phyloP scores from a whole-genome alignment of 2,797 vertebrate genomes.

The Halcyon leucocephala region DNA sequence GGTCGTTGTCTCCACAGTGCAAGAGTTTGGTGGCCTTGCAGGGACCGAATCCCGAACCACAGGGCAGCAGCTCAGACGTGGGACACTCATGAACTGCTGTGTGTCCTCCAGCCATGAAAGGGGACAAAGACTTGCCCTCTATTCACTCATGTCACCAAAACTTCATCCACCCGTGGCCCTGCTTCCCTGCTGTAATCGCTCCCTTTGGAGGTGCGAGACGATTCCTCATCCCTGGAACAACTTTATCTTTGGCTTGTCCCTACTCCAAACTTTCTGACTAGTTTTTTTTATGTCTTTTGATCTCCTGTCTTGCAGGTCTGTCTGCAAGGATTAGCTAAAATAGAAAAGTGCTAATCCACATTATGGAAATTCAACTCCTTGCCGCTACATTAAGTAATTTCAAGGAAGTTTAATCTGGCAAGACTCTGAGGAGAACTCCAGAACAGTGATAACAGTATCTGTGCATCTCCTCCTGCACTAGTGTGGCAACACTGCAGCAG shows the following conservation, averaged over 20 bases:
- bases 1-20: accelerated
- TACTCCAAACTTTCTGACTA: not conserved
- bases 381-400: not conserved
- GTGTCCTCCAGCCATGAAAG: not conserved
- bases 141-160: not conserved
- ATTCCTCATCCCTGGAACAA: not conserved
- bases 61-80: not conserved
- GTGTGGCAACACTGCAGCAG: not conserved
- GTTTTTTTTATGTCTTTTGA: not conserved
- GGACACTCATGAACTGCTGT: not conserved
- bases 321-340: not conserved
- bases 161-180: not conserved
- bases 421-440: not conserved
- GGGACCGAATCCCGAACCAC: not conserved
- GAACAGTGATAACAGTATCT: not conserved
- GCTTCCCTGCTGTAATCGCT: not conserved
- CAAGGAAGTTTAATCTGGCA: not conserved
- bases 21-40: not conserved
- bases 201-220: not conserved
- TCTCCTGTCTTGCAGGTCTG: not conserved
- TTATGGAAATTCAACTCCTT: constrained; percentile 4
- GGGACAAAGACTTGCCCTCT: not conserved
- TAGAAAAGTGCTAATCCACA: not conserved
- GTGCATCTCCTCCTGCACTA: not conserved
- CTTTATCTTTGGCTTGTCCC: not conserved